A percentile compares a stretch with the other conserved stretches of the same genome.
These are phyloP conservation scores for Steinernema feltiae DNA, from an alignment of 1,140 invertebrate genomes.

Conservation along the genomic window DNA sequence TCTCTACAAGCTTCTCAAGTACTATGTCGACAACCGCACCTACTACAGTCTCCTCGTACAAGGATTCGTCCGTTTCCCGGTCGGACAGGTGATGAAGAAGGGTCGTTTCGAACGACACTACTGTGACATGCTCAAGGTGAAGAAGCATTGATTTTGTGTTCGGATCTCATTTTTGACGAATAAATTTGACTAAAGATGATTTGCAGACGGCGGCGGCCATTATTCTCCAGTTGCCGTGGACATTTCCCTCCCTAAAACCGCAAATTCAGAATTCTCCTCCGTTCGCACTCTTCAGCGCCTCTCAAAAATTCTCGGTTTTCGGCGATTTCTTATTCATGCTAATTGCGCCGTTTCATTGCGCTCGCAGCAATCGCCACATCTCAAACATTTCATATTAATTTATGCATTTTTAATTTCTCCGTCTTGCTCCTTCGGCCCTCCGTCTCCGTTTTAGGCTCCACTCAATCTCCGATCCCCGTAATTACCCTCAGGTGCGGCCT, in stretches of 20 bases:
- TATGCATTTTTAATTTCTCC: conserved; percentile 14
- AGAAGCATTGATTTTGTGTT: background rate
- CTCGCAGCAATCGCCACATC: conserved; percentile 8
- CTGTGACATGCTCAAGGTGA: background rate
- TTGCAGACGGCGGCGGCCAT: too few relatives aligned
- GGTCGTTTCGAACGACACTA: conserved; percentile 1
- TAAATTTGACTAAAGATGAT: too few relatives aligned
- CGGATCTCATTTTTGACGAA: too few relatives aligned
- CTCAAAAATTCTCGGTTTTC: too few relatives aligned
- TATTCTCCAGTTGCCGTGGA: too few relatives aligned
- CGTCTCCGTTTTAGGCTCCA: background rate
- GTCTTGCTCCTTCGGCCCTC: background rate
- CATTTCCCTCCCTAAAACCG: too few relatives aligned
- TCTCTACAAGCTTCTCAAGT: conserved; percentile 8
- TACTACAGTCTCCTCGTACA: conserved; percentile 3
- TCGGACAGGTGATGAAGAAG: background rate
- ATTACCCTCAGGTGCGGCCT: too few relatives aligned
- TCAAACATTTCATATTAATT: conserved; percentile 11
- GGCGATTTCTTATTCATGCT: background rate
- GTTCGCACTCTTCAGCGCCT: too few relatives aligned
- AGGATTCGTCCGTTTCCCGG: conserved; percentile 1
- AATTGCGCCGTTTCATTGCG: conserved; percentile 1
- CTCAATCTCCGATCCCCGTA: too few relatives aligned
- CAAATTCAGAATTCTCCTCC: too few relatives aligned
- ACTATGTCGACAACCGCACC: background rate